Base-by-base conservation (phyloP, 2,888 invertebrate genomes). In the Tetragonisca angustula region DNA sequence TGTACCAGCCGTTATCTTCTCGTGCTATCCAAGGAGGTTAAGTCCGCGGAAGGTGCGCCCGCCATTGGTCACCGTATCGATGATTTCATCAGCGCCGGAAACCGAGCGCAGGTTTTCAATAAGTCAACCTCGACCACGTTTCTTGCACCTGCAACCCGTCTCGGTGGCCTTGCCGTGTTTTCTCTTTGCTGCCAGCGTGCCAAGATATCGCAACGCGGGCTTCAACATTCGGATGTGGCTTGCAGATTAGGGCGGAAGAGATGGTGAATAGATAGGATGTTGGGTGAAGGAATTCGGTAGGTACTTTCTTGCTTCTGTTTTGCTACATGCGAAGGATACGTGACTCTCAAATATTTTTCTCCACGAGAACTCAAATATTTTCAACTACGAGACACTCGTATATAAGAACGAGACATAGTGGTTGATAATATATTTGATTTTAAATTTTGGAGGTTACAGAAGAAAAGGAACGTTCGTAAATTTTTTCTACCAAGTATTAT, bases 1-100 rank as follows among this genome's bases (percentile, higher is more conserved):
- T 84, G 86, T 81, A 85, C 68, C 77, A 73, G 69, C 79, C 75
- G 67, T 85, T 89, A 89, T 87, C 86, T 84, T 54, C 56, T 3
- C 71, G 69, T 82, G 74, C 72, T 84, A 87, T 89, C 81, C 81
- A 56, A 59, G 9, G 72, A 61, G 70, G 71, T 80, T 59, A 52
- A 64, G 56, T 80, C 73, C 77, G 78, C 79, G 74, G 81, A 73
- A 81, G 81, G 83, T 52, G 61, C 21, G 32, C 73, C 65, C 65
- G 62, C 72, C 71, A 54, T 65, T 43, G 75, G 69, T 62, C 75
- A 81, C 81, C 74, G 74, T 83, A 86, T 84, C 82, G 78, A 64
- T 71, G 87, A 89, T 87, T 79, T 67, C 75, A 79, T 79, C 75
- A 61, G 21, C 27, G 52, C 75, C 52, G 68, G 75, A 79, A 75